A percentile compares a stretch with the other conserved stretches of the same genome.
These are phyloP conservation scores for Drosophila flavopinicola DNA, from an alignment of 2,888 invertebrate species.

Conservation along the genomic window DNA sequence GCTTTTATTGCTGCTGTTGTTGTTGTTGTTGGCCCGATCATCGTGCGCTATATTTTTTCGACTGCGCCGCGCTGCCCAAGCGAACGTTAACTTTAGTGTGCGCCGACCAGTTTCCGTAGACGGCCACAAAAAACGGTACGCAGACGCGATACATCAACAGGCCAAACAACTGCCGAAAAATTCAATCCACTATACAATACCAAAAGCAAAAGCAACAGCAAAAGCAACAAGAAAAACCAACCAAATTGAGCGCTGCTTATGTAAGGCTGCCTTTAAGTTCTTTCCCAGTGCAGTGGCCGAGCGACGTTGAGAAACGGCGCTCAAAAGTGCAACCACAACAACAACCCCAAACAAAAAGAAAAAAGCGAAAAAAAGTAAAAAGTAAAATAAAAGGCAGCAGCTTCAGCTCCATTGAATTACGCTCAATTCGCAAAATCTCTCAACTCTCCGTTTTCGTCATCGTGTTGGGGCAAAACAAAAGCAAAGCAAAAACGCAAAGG, in stretches of 20 bases:
- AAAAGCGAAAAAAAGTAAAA: conserved; percentile 5
- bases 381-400: conserved; percentile 45
- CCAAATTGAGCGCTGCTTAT: conserved; percentile 35
- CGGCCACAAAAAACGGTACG: conserved; percentile 83
- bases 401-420: conserved; percentile 51
- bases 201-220: conserved; percentile 11
- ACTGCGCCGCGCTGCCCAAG: conserved; percentile 73
- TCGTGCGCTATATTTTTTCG: conserved; percentile 71
- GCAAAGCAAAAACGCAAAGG: conserved; percentile 26
- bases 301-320: conserved; percentile 16
- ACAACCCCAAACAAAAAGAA: conserved; percentile 27
- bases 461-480: conserved; percentile 60
- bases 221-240: conserved; percentile 13
- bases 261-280: conserved; percentile 56
- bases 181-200: too few species aligned
- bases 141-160: conserved; percentile 48
- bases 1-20: conserved; percentile 53
- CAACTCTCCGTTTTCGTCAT: conserved; percentile 71
- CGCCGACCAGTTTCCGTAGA: conserved; percentile 85
- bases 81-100: conserved; percentile 84
- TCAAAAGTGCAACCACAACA: conserved; percentile 44
- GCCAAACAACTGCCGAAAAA: conserved; percentile 22
- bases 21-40: conserved; percentile 45
- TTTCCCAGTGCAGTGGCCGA: conserved; percentile 50
- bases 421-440: conserved; percentile 70